Base-by-base conservation (phyloP, 2,888 invertebrate genomes). In the Trichacis sp. region DNA sequence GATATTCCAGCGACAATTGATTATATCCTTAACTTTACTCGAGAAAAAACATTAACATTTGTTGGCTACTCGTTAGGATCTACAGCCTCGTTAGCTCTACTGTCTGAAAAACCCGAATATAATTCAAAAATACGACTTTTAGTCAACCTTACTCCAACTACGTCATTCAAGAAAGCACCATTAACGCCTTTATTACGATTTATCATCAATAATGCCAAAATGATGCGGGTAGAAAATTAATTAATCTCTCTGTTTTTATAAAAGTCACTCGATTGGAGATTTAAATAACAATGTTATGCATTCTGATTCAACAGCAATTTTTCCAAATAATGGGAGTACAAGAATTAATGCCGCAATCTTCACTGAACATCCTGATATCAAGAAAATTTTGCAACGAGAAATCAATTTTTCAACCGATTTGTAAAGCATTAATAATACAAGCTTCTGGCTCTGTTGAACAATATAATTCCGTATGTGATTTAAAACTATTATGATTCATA, bases 21-120 rank as follows among this genome's bases (percentile, higher is more conserved):
- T n/a, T n/a, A n/a, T n/a, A n/a, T n/a, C n/a, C n/a, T n/a, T n/a
- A n/a, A n/a, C 6, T 73, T 70, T 6, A 89, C 91, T 0, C 85
- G 85, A 0, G 85, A 87, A 65, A 73, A 84, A 5, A n/a, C n/a
- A n/a, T n/a, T n/a, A n/a, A n/a, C n/a, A n/a, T n/a, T n/a, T n/a
- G n/a, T n/a, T n/a, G n/a, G 97, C 0, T 96, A 97, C 84, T 96
- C 95, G 0, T 96, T 97, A 91, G 97, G 96, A 1, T 93, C 93
- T 0, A 91, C 93, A 0, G 86, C 29, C 5, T 6, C 9, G 66
- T 92, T 90, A 77, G 90, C 90, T 1, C n/a, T n/a, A n/a, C n/a
- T n/a, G n/a, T n/a, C n/a, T n/a, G n/a, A n/a, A n/a, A n/a, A n/a
- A n/a, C n/a, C 91, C 0, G 88, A 91, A 73, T 92, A 91, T 74